A percentile compares a stretch with the other conserved stretches of the same genome.
Conservation (phyloP, 2,797 vertebrate genomes). For the Bovichtus diacanthus region DNA sequence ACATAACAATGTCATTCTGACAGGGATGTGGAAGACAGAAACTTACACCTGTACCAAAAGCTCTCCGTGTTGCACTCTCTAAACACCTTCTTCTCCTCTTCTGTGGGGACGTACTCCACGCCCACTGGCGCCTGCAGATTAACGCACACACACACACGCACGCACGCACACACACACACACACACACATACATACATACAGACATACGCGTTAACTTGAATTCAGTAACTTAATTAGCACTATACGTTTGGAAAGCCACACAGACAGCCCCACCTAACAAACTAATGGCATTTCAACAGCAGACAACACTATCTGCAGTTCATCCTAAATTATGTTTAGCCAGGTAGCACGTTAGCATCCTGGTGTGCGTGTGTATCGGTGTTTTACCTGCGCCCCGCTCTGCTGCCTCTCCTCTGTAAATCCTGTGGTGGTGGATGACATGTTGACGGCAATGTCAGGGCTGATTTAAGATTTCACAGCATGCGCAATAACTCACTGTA, state of each 20-base stretch:
- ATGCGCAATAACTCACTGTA: constrained; percentile 1
- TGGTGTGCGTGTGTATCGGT: neutral
- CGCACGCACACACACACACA: constrained; percentile 17
- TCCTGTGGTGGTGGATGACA: constrained; percentile 73
- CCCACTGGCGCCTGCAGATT: constrained; percentile 75
- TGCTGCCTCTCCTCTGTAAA: constrained; percentile 60
- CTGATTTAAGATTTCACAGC: constrained; percentile 27
- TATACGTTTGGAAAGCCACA: neutral
- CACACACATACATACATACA: too few species aligned
- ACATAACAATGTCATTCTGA: neutral
- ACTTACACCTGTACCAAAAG: constrained; percentile 84
- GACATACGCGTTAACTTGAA: neutral
- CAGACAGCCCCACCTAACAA: neutral
- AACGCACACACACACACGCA: constrained; percentile 18
- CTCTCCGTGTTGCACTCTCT: constrained; percentile 87
- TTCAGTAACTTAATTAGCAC: neutral
- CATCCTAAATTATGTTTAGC: constrained; percentile 11
- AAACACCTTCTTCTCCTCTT: constrained; percentile 90
- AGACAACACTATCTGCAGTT: neutral
- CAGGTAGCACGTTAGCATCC: constrained; percentile 53
- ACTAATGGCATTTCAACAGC: neutral
- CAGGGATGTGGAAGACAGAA: neutral
- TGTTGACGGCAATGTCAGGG: constrained; percentile 36
- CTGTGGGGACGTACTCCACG: constrained; percentile 87
- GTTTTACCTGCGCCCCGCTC: constrained; percentile 57